These are phyloP conservation scores for Sinocyclocheilus anophthalmus DNA, from an alignment of 2,113 vertebrate genomes.

Conservation along the genomic window DNA sequence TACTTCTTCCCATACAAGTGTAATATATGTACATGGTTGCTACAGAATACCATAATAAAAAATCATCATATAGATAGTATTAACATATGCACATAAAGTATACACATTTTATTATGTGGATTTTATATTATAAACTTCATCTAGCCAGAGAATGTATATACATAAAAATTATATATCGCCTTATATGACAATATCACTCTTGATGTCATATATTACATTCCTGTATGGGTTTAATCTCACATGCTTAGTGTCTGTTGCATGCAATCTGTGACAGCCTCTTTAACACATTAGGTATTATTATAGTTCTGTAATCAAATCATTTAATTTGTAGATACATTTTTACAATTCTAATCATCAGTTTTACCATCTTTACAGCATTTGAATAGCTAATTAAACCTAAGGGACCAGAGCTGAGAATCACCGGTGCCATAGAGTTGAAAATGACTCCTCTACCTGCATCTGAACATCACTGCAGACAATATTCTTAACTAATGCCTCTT, in stretches of 20 bases:
- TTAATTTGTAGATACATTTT: neutral
- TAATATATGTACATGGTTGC: no score
- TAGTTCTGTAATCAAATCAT: no score
- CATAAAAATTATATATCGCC: no score
- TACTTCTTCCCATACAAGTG: neutral
- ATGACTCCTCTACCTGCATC: slow-evolving; percentile 46
- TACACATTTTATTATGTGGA: no score
- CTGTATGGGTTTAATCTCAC: no score
- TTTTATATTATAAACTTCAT: no score
- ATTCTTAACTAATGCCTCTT: slow-evolving; percentile 43
- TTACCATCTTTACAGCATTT: neutral
- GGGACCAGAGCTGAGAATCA: neutral
- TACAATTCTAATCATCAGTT: neutral
- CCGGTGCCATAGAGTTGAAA: neutral
- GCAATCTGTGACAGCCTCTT: neutral
- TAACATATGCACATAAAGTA: no score
- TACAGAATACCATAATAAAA: no score
- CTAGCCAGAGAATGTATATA: no score
- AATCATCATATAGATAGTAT: no score
- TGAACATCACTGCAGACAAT: slow-evolving; percentile 36
- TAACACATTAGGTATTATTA: neutral
- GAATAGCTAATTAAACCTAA: neutral
- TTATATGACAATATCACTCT: no score
- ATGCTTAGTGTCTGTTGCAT: neutral
- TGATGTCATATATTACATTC: no score